Percentiles rank a stretch among this genome's conserved stretches.
These are phyloP conservation scores for Nerophis ophidion DNA, from an alignment of 2,113 vertebrate genomes.

Conservation along the genomic window DNA sequence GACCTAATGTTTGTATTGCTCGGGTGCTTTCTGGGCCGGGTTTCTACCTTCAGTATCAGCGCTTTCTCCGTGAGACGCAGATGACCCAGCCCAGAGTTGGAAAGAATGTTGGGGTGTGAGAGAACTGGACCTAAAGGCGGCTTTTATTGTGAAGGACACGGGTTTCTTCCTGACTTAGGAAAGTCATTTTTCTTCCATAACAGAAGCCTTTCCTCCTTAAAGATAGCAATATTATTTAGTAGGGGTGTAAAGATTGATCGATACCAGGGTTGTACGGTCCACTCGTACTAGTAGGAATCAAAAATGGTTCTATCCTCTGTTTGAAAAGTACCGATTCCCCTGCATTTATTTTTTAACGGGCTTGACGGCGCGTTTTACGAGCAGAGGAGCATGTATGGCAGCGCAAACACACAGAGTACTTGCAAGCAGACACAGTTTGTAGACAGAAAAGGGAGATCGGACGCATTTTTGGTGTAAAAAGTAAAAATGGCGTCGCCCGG, in stretches of 20 bases:
- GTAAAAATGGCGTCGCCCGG: too few species aligned
- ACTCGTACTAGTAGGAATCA: too few species aligned
- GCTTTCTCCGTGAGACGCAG: constrained; percentile 32
- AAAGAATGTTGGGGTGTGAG: constrained; percentile 51
- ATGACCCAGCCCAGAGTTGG: constrained; percentile 29
- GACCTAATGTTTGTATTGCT: constrained; percentile 65
- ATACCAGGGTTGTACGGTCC: too few species aligned
- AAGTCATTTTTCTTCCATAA: constrained; percentile 1
- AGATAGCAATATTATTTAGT: constrained; percentile 14
- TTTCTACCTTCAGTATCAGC: constrained; percentile 31
- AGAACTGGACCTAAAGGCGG: constrained; percentile 54
- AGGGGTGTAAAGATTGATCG: too few species aligned
- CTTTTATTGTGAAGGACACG: constrained; percentile 36
- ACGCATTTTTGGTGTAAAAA: not conserved
- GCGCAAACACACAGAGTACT: too few species aligned
- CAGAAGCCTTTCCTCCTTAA: not conserved
- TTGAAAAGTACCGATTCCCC: too few species aligned
- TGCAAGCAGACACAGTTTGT: too few species aligned
- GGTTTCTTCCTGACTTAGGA: constrained; percentile 46
- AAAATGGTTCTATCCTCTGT: too few species aligned
- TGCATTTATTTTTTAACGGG: too few species aligned
- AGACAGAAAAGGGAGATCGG: too few species aligned
- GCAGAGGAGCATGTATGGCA: too few species aligned
- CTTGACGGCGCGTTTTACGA: too few species aligned
- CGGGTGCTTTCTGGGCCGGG: constrained; percentile 47